Conservation (phyloP, 2,797 vertebrate species). For the Myotis myotis region DNA sequence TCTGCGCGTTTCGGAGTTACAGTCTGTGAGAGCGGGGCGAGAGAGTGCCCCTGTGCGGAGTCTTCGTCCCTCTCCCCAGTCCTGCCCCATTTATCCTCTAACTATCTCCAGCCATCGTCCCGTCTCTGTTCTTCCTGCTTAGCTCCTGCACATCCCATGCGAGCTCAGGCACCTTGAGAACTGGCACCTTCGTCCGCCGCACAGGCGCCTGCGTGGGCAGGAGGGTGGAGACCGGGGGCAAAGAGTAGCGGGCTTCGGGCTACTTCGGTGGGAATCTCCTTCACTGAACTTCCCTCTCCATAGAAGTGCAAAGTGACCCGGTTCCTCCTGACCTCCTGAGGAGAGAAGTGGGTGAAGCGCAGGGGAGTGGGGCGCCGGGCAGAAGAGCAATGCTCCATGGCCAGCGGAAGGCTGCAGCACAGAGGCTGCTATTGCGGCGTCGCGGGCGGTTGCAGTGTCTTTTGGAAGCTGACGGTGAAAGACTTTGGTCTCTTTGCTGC, state of each 20-base stretch:
- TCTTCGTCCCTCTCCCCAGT: background rate
- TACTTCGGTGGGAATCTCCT: background rate
- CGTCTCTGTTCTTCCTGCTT: background rate
- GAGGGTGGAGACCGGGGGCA: background rate
- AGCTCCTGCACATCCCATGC: background rate
- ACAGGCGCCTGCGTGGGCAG: background rate
- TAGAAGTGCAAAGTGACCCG: background rate
- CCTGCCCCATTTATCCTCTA: background rate
- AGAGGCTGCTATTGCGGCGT: conserved; percentile 22
- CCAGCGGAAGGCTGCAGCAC: conserved; percentile 35
- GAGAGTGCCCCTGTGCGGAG: background rate
- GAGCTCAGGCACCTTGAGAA: conserved; percentile 1
- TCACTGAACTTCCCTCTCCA: background rate
- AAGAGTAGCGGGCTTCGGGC: background rate
- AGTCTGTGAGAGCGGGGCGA: background rate
- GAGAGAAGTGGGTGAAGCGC: background rate
- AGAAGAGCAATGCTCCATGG: background rate
- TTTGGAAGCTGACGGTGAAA: background rate
- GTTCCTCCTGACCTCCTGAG: background rate
- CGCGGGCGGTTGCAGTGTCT: background rate
- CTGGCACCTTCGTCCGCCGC: conserved; percentile 15
- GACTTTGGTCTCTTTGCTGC: conserved; percentile 7
- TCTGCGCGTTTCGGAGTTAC: background rate
- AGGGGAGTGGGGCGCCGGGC: background rate
- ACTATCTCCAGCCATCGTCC: background rate